phyloP scores from a whole-genome alignment of 2,113 vertebrate genomes.

The Mustelus asterias region DNA sequence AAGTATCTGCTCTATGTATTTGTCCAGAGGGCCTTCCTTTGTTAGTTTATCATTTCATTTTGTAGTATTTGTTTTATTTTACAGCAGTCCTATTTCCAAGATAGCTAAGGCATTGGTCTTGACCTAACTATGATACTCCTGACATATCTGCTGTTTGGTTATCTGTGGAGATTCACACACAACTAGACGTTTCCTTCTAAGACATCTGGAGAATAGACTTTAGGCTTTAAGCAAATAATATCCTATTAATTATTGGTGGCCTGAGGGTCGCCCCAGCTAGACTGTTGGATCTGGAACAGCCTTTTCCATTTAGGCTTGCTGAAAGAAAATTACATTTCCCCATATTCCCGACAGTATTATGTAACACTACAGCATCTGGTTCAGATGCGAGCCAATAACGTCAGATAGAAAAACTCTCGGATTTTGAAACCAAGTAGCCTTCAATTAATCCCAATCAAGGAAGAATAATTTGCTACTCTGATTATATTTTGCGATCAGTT shows the following conservation, averaged over 20 bases:
- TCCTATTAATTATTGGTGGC: neutral
- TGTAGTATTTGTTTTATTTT: neutral
- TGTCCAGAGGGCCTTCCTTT: neutral
- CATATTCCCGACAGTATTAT: neutral
- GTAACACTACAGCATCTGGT: neutral
- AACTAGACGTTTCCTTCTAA: neutral
- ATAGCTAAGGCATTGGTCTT: neutral
- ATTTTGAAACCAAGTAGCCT: neutral
- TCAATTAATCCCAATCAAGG: neutral
- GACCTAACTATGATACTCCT: neutral
- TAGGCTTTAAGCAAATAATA: neutral
- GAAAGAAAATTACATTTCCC: conserved; percentile 13
- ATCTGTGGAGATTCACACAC: neutral
- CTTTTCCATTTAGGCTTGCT: neutral
- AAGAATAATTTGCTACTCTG: neutral
- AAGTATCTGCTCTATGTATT: neutral
- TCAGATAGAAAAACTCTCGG: neutral
- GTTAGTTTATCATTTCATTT: neutral
- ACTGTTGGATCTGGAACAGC: neutral
- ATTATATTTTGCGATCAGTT: neutral
- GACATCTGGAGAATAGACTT: neutral
- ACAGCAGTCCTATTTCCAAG: neutral
- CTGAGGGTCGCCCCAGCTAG: neutral
- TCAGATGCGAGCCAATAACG: neutral
- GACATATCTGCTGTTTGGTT: neutral